Percentiles rank a stretch among this genome's conserved stretches.
These are phyloP conservation scores for Theonella swinhoei DNA, from an alignment of 37 sponge, comb jelly and placozoan species.

Conservation along the genomic window DNA sequence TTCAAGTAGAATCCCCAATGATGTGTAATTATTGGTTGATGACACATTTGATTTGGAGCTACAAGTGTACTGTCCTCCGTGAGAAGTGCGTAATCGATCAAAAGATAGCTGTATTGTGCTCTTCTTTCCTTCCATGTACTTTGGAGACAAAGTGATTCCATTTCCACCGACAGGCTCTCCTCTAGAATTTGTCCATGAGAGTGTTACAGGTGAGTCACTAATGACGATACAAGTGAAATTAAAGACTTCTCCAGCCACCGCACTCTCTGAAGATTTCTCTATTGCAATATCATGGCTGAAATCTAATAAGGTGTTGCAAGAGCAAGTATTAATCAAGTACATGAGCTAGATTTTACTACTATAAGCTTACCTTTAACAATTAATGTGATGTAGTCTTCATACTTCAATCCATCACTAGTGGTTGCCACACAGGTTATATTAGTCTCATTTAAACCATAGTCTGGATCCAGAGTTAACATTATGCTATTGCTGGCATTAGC, in stretches of 20 bases:
- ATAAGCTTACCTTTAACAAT: too few relatives aligned
- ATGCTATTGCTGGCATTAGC: neutral
- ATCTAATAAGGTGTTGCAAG: neutral
- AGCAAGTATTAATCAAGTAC: too few relatives aligned
- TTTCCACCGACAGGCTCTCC: too few relatives aligned
- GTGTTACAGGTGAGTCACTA: neutral
- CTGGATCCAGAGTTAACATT: neutral
- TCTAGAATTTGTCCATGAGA: neutral
- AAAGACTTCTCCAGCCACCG: neutral
- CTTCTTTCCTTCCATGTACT: neutral
- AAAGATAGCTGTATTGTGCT: neutral
- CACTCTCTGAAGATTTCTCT: neutral
- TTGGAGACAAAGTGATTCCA: too few relatives aligned
- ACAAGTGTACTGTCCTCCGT: neutral
- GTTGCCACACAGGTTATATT: neutral
- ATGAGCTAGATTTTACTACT: too few relatives aligned
- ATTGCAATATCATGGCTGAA: neutral
- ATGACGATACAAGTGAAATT: neutral
- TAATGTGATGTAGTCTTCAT: too few relatives aligned
- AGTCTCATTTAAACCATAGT: neutral
- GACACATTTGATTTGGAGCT: neutral
- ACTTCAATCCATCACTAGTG: neutral
- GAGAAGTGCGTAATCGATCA: neutral
- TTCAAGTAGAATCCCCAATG: neutral
- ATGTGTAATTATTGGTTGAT: neutral